Base-by-base conservation (phyloP, 1,140 invertebrate species). In the Cherax quadricarinatus region DNA sequence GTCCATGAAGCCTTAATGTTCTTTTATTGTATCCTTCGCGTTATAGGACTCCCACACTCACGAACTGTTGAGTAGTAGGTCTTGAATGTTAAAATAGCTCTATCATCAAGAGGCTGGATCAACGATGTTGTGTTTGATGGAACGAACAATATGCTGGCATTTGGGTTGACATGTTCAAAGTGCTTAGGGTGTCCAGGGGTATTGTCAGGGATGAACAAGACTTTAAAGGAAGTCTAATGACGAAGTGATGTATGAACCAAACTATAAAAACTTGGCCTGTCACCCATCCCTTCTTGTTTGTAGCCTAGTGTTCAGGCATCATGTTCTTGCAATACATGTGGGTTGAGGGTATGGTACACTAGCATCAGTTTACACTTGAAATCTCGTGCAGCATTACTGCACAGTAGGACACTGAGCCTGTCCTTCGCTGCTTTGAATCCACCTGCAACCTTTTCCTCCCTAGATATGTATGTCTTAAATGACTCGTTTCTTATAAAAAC, bases 121-220 rank as follows among this genome's bases (percentile, higher is more conserved):
- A 95, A 93, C 24, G 94, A 93, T 51, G 94, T 95, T 51, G 94
- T 95, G 93, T 96, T 96, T 53, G 95, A 93, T 66, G 95, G 95
- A 30, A 96, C 94, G 94, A 95, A 96, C 24, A 94, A 94, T 3
- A 95, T 88, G 94, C 94, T 95, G 7, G 96, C 94, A 93, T 95
- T 94, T 21, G n/a, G 80, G 60, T 70, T 18, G 9, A 90, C 60
- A 30, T 83, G n/a, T 48, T 66, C 80, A 9, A 90, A 41, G 62
- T 90, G 18, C 30, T 30, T 66, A 21, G 80, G 80, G 82, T 83
- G 88, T 48, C 88, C 81, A 90, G 81, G 66, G 41, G 60, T 66
- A 84, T 75, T 90, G 51, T 90, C 81, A 48, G 84, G 41, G 14
- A 90, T 7, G 9, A 89, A 24, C 14, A 90, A 30, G 14, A 89